Conservation (phyloP, 2,113 vertebrate genomes). For the Triplophysa siluroides region DNA sequence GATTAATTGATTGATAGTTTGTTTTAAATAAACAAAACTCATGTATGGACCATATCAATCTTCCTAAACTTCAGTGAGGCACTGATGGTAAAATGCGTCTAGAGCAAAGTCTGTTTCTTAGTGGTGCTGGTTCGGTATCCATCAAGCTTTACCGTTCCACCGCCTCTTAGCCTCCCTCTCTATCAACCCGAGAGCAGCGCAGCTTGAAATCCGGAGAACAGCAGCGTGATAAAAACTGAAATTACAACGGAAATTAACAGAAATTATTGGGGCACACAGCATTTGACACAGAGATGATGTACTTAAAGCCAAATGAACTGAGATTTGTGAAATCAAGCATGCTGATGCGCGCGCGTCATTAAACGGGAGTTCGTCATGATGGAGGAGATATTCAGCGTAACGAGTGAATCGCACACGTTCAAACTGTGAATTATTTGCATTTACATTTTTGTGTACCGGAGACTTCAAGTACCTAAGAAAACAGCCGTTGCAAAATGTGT, state of each 20-base stretch:
- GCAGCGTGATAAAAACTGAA: slow-evolving; percentile 48
- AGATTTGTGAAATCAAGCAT: slow-evolving; percentile 47
- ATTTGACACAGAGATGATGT: slow-evolving; percentile 45
- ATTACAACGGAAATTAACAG: slow-evolving; percentile 57
- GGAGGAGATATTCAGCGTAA: slow-evolving; percentile 26
- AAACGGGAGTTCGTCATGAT: slow-evolving; percentile 34
- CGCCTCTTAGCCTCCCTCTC: slow-evolving; percentile 48
- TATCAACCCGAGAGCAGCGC: slow-evolving; percentile 46
- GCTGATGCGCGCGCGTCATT: slow-evolving; percentile 55
- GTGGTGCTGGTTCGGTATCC: slow-evolving; percentile 31
- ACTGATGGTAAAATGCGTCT: slow-evolving; percentile 24
- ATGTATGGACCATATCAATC: neutral
- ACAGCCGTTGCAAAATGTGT: neutral
- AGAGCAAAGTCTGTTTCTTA: slow-evolving; percentile 31
- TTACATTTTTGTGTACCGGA: neutral
- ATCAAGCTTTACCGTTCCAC: slow-evolving; percentile 49
- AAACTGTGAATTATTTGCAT: neutral
- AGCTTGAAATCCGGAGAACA: slow-evolving; percentile 48
- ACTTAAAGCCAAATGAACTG: slow-evolving; percentile 36
- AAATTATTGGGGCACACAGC: slow-evolving; percentile 46
- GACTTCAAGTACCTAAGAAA: neutral
- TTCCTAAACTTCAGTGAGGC: neutral
- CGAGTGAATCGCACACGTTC: neutral
- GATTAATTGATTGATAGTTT: neutral
- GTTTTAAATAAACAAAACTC: neutral